These are phyloP conservation scores for Pollenia labialis DNA, from an alignment of 2,888 invertebrate genomes.

Conservation along the genomic window DNA sequence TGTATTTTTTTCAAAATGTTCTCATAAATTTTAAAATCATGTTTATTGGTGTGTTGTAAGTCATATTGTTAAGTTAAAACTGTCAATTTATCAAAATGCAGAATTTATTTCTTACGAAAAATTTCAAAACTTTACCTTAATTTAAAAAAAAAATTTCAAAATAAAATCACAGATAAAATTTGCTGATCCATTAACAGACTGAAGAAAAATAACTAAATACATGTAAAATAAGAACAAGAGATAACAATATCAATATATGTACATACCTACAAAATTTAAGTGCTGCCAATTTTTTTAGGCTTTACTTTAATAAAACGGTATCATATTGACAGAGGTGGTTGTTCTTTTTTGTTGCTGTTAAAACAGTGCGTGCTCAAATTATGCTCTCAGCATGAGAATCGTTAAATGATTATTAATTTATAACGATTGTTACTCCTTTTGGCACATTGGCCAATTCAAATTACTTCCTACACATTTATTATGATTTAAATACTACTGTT, in stretches of 20 bases:
- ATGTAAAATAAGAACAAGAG: not conserved
- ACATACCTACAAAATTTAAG: not conserved
- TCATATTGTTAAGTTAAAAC: slow-evolving; percentile 9
- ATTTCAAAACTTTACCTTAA: not conserved
- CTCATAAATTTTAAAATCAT: slow-evolving; percentile 30
- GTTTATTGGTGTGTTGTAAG: slow-evolving; percentile 10
- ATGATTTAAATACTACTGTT: slow-evolving; percentile 24
- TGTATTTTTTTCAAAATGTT: not conserved
- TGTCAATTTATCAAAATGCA: slow-evolving; percentile 32
- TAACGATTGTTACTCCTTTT: not conserved
- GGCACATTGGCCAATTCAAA: not conserved
- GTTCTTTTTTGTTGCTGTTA: not conserved
- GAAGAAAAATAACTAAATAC: not conserved
- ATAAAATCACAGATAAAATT: not conserved
- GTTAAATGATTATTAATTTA: slow-evolving; percentile 5
- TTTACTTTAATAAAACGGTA: not conserved
- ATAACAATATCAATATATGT: slow-evolving; percentile 5
- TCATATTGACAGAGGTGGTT: not conserved
- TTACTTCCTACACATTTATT: slow-evolving; percentile 36
- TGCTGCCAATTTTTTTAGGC: slow-evolving; percentile 14
- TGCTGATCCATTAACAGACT: slow-evolving; percentile 36
- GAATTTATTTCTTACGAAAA: not conserved
- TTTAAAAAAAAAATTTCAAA: not conserved
- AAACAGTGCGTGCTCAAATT: slow-evolving; percentile 33
- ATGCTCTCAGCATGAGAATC: slow-evolving; percentile 38